Conservation (phyloP, 2,888 invertebrate species). For the Ceramica pisi region DNA sequence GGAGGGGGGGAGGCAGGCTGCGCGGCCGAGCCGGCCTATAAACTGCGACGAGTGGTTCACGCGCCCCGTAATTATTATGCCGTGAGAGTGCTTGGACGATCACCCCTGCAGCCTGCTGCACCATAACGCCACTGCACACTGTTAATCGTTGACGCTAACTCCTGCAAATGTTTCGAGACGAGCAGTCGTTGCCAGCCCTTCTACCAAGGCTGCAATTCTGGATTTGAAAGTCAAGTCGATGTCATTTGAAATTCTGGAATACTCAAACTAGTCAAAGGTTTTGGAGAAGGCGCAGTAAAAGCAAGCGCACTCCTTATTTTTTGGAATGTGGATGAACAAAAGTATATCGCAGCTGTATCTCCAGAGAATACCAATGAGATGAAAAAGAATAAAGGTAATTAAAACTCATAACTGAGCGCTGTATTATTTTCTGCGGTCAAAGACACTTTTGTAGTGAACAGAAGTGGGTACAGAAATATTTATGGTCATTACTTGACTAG, state of each 20-base stretch:
- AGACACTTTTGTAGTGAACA: constrained; percentile 50
- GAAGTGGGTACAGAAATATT: constrained; percentile 55
- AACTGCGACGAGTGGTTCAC: constrained; percentile 78
- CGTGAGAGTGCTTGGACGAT: constrained; percentile 86
- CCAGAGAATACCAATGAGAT: constrained; percentile 21
- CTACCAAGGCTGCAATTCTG: not conserved
- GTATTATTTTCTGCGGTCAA: constrained; percentile 54
- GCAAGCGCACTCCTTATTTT: not conserved
- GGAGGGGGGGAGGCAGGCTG: constrained; percentile 68
- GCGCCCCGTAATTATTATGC: constrained; percentile 81
- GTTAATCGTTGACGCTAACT: constrained; percentile 74
- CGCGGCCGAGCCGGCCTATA: constrained; percentile 81
- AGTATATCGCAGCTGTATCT: constrained; percentile 20
- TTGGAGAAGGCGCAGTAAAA: not conserved
- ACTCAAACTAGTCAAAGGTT: not conserved
- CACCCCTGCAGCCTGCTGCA: constrained; percentile 77
- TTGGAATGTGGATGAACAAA: not conserved
- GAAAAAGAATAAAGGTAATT: constrained; percentile 36
- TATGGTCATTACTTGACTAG: constrained; percentile 44
- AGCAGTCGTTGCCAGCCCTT: not conserved
- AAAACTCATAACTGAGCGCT: constrained; percentile 34
- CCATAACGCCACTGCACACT: constrained; percentile 77
- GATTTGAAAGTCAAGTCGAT: not conserved
- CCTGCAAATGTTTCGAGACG: not conserved
- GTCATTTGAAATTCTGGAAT: not conserved